Evolutionary conservation across 1,140 invertebrate genomes (phyloP).

Genomic region (Bombus waltoni): DNA sequence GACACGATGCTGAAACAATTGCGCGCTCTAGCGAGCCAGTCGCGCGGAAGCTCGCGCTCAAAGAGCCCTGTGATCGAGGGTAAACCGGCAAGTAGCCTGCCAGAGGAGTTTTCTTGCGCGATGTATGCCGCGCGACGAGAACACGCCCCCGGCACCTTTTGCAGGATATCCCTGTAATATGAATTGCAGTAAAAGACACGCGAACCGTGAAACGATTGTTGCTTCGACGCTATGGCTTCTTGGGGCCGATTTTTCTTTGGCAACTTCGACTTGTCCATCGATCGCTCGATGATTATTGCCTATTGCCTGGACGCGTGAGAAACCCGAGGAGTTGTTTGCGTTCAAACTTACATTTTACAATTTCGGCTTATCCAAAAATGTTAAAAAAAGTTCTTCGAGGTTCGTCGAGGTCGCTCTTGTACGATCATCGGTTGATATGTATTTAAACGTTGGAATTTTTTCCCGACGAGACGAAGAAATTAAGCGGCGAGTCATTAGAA

Average conservation of each 20-base stretch:
- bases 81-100: conserved; percentile 5
- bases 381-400: too few relatives aligned
- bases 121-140: conserved; percentile 9
- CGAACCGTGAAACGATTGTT: conserved; percentile 55
- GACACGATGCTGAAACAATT: conserved; percentile 62
- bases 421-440: too few relatives aligned
- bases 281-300: neutral
- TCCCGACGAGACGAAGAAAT: too few relatives aligned
- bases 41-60: conserved; percentile 66
- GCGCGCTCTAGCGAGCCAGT: conserved; percentile 44
- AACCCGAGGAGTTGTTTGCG: too few relatives aligned
- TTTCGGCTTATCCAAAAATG: too few relatives aligned
- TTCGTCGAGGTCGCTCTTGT: too few relatives aligned
- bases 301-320: too few relatives aligned
- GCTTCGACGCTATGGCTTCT: conserved; percentile 26
- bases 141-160: conserved; percentile 43
- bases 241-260: neutral
- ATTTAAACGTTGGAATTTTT: too few relatives aligned
- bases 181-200: conserved; percentile 18
- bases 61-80: conserved; percentile 64
- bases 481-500: too few relatives aligned
- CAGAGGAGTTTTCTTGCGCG: conserved; percentile 40
- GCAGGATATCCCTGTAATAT: conserved; percentile 31
- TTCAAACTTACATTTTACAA: too few relatives aligned
- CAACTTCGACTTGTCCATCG: neutral